Evolutionary conservation across 2,888 invertebrate genomes (phyloP).

Genomic region (Dryocosmus kuriphilus): DNA sequence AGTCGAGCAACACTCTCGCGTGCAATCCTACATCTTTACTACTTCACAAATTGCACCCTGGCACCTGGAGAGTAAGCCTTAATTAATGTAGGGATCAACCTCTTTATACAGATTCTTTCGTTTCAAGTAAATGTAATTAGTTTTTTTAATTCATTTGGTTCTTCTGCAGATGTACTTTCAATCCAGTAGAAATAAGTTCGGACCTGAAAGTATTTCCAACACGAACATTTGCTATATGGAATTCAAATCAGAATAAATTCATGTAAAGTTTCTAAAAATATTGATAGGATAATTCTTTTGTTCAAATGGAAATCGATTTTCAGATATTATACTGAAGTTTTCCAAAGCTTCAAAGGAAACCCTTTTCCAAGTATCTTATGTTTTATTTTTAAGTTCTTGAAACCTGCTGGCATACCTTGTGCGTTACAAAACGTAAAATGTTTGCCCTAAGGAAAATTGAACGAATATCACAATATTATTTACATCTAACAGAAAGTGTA

Average conservation of each 20-base stretch:
- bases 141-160: neutral
- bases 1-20: neutral
- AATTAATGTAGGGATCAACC: neutral
- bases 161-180: neutral
- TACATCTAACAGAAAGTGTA: neutral
- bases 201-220: too few species aligned
- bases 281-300: neutral
- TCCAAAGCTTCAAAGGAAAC: neutral
- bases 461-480: neutral
- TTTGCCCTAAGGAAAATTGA: neutral
- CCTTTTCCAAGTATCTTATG: neutral
- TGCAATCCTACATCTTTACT: conserved; percentile 1
- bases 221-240: too few species aligned
- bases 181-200: neutral
- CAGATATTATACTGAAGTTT: neutral
- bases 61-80: neutral
- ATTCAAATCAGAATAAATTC: too few species aligned
- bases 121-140: neutral
- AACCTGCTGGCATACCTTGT: neutral
- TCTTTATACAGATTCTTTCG: neutral
- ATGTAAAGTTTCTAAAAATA: too few species aligned
- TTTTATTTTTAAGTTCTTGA: neutral
- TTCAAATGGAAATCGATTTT: neutral
- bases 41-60: neutral
- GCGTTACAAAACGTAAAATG: neutral